Evolutionary conservation across 2,888 invertebrate species (phyloP), one percentile per base, ranked within the genome.

Genomic region (Ctena decussata): DNA sequence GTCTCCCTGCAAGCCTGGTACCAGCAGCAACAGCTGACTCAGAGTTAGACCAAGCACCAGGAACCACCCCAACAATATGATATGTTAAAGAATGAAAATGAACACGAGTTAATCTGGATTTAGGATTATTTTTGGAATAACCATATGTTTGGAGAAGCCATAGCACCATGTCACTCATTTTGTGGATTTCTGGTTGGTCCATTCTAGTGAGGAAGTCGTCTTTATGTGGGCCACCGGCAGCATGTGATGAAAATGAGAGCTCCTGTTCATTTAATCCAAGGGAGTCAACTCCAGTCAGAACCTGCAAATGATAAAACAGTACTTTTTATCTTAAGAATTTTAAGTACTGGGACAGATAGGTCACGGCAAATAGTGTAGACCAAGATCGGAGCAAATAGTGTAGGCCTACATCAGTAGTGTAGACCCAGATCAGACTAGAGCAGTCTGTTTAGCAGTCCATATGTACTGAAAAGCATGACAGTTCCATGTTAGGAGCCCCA

Each of bases 201-300:
- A 88, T 83, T 44, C 88, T 78, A 18, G 86, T 83, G n/a, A 89
- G 78, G 57, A 83, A 89, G 21, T 91, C 84, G 39, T 88, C 79
- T 35, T 85, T 57, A 84, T 96, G 96, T 6, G 96, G 96, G 0
- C 96, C 96, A 30, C 91, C 93, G 3, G 92, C 94, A 11, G 95
- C 95, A 77, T 94, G 91, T 12, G 95, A 94, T 21, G 96, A 84
- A 85, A 96, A 96, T 0, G 95, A 91, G 46, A 96, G 87, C 87
- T 96, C 96, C 84, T 96, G 96, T 86, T 96, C 96, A 92, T 96
- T 96, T 37, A 96, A 93, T 18, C 96, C 96, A 49, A 96, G 88
- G 6, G 96, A 96, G 75, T 95, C 94, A 53, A 93, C 85, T 70
- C 82, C 71, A 46, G 93, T 91, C 46, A 96, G 84, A 65, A 96